Base-by-base conservation (phyloP, 2,797 vertebrate species). In the Notolepis coatsorum region DNA sequence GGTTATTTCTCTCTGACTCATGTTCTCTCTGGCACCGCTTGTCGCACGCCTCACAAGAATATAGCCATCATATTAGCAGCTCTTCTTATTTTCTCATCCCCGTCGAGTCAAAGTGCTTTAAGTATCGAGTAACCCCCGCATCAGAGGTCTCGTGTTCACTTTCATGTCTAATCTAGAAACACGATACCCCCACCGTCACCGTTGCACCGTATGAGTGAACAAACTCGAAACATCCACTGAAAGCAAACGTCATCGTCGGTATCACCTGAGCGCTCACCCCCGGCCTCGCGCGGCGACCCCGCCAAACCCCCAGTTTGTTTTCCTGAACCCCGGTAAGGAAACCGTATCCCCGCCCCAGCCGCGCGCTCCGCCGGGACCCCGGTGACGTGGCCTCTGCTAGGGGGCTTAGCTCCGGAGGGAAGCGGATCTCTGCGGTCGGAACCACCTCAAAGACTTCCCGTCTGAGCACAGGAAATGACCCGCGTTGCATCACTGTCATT, bases 401-500 rank as follows among this genome's bases (percentile, higher is more conserved):
- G 27, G 38, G 37, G 57, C 61, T 37, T 49, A 24, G 58, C 53
- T 54, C 20, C 4, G 45, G 46, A 49, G 58, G 24, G 37, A 57
- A 65, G 9, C 3, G 13, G 47, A 52, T 50, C 42, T 72, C 7
- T 25, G 50, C 49, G 62, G 70, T 76, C 28, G 45, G 27, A 25
- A 53, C 55, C 43, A 73, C 50, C 48, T 47, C 60, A 61, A 31
- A 75, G 65, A 61, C 45, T 51, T 41, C 42, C 57, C 66, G 61
- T 58, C 58, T 38, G 35, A 60, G 43, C 37, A 12, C 69, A 77
- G 69, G 70, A 73, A 62, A 63, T 47, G 39, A 58, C 27, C 47
- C 42, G 1, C 52, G 61, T 69, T 67, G 60, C 68, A 56, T 73
- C 49, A 31, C 55, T 76, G 51, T 80, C 70, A 76, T 74, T 68